Evolutionary conservation across 92 coral and sea anemone species (phyloP), one percentile per base, ranked within the genome.

Genomic region (Virgularia gustaviana): DNA sequence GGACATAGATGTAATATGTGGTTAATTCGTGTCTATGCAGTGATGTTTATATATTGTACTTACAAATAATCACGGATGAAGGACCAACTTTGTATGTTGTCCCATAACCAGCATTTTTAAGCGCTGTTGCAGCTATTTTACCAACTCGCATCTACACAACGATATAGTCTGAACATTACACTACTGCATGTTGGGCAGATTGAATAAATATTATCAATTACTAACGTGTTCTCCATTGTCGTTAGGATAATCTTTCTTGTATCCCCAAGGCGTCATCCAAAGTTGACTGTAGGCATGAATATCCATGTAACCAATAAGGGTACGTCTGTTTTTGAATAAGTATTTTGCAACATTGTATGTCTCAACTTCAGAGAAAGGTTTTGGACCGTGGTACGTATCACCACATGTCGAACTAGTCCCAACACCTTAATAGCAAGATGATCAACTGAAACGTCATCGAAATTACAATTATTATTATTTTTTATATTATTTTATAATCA

Each of bases 211-310:
- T 12, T 7, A 2, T n/a, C 3, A 41, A 6, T 37, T 47, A 30
- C 86, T 43, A 22, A 91, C 97, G 85, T 84, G 54, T 75, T 88
- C 96, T 0, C 15, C 9, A 51, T 81, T 81, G n/a, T 80, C 87
- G 0, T 53, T 43, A 0, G 91, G 95, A 23, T 77, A 45, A 0
- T 76, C 71, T 49, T 12, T 77, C 55, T 68, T 68, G 65, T 76
- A 88, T 0, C 98, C 98, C 91, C 90, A 91, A 0, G 97, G 96
- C 0, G 90, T 91, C 97, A 91, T 83, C 97, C 97, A 91, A 16
- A 91, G 78, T 77, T 91, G 97, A 20, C 96, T 92, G 79, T 86
- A 92, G 10, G 98, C 98, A 70, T 92, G 96, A 49, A 92, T 89
- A 30, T 92, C 98, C 90, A 92, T 85, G 73, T 86, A 89, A 8